Conservation (phyloP, 1,140 invertebrate genomes). For the Saxidomus purpurata region DNA sequence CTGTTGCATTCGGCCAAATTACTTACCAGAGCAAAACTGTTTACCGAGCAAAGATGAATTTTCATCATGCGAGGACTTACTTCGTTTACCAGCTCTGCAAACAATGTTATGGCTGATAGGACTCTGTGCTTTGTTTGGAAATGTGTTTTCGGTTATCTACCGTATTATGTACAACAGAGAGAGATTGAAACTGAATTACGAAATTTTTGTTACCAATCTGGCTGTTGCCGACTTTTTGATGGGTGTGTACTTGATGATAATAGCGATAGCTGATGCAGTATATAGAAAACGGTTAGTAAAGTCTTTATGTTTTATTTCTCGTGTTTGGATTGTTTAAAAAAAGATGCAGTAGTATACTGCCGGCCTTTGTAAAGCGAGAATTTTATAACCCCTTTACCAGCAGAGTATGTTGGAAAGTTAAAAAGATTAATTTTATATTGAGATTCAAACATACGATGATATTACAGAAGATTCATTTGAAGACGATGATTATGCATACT, state of each 20-base stretch:
- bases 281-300: slow-evolving; percentile 64
- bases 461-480: no score
- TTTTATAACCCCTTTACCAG: no score
- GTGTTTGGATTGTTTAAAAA: no score
- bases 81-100: slow-evolving; percentile 68
- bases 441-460: no score
- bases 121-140: slow-evolving; percentile 71
- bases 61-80: slow-evolving; percentile 76
- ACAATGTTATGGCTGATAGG: slow-evolving; percentile 76
- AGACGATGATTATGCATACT: no score
- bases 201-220: slow-evolving; percentile 78
- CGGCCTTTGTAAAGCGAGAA: no score
- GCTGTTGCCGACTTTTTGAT: slow-evolving; percentile 80
- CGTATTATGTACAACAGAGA: slow-evolving; percentile 60
- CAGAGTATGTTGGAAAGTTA: no score
- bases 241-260: slow-evolving; percentile 82
- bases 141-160: slow-evolving; percentile 67
- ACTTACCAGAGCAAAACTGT: slow-evolving; percentile 62
- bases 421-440: no score
- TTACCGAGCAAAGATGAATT: slow-evolving; percentile 70
- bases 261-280: slow-evolving; percentile 75
- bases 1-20: slow-evolving; percentile 44
- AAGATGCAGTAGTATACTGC: no score
- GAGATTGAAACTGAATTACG: slow-evolving; percentile 66
- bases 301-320: no score